phyloP scores from a whole-genome alignment of 1,140 invertebrate species.

The Caenorhabditis brenneri region DNA sequence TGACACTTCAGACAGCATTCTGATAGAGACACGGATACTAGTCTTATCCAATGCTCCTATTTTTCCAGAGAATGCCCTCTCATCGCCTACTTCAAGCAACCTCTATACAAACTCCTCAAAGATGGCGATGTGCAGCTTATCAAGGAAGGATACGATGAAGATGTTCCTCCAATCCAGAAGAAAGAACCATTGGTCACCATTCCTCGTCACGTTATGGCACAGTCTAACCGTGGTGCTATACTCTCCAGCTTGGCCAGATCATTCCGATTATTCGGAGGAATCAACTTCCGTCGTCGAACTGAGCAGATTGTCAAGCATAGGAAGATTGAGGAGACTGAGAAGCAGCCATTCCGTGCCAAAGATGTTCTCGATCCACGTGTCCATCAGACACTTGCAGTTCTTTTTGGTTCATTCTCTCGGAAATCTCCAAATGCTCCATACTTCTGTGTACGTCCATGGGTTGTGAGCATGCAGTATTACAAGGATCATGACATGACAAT shows the following conservation, averaged over 20 bases:
- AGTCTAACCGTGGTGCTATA: background rate
- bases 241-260: background rate
- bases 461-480: constrained; percentile 92
- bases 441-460: constrained; percentile 73
- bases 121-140: constrained; percentile 44
- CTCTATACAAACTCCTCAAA: constrained; percentile 77
- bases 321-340: constrained; percentile 42
- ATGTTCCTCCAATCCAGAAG: background rate
- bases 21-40: too few relatives aligned
- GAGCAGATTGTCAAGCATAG: background rate
- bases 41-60: too few relatives aligned
- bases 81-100: constrained; percentile 80
- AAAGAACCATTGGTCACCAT: background rate
- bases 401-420: constrained; percentile 89
- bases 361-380: constrained; percentile 85
- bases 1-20: too few relatives aligned
- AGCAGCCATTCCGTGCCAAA: constrained; percentile 39
- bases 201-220: background rate
- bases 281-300: background rate
- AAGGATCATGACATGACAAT: constrained; percentile 90
- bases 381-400: constrained; percentile 85
- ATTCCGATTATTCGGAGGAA: constrained; percentile 1
- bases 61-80: constrained; percentile 77
- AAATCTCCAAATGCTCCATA: constrained; percentile 74
- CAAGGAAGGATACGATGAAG: constrained; percentile 42